Evolutionary conservation across 1,140 invertebrate genomes (phyloP), one percentile per base, ranked within the genome.

Genomic region (Brachionus rotundiformis): DNA sequence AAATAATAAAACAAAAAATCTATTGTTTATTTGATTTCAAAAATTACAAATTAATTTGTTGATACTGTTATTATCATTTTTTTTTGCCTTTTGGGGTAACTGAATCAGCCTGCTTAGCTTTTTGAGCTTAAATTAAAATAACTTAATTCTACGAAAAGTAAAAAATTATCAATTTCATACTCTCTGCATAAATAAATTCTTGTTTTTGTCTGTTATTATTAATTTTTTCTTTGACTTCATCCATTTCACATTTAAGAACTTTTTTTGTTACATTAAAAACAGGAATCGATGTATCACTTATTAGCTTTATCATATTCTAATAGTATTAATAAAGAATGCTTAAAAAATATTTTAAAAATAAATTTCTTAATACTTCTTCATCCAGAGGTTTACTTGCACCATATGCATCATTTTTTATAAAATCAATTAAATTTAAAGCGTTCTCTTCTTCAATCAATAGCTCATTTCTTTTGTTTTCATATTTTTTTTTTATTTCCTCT

Each of bases 401-500:
- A 27, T 44, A 73, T 8, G 68, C 68, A 44, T 73, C 68, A 29
- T 73, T 73, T 44, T 73, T 41, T 4, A 73, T 44, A 73, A 44
- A 73, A 23, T 73, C 41, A 25, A 73, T 73, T 11, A 73, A 73
- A 4, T 73, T 41, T 0, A 44, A 10, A 8, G 68, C 41, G 13
- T 41, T 44, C 44, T 73, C 36, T 44, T 73, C 68, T 41, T 27
- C 68, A 2, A 2, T 8, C 36, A 73, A 13, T 4, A 73, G 11
- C 23, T 44, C 10, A 3, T 47, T 41, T 41, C 39, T n/a, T 41
- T 73, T 1, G 44, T 44, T 19, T 73, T 27, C 19, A 25, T 5
- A 73, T 25, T 44, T 73, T 13, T 44, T 41, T 44, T 73, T 73
- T 13, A 73, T 41, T 44, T 44, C 39, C 5, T 25, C 13, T 73